Base-by-base conservation (phyloP, 2,797 vertebrate species). In the Sebastes nivosus region DNA sequence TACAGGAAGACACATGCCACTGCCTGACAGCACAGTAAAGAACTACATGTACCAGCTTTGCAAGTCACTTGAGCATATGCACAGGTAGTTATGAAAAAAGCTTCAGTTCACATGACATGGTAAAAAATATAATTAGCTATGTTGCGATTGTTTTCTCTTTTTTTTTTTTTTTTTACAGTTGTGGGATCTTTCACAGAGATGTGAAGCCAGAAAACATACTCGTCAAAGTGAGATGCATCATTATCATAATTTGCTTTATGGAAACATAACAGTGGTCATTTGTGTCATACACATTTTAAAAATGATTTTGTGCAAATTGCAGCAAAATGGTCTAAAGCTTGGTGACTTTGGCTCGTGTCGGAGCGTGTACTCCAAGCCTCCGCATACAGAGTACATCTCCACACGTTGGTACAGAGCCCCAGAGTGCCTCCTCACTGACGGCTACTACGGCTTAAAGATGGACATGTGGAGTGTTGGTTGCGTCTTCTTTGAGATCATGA, bases 141-240 rank as follows among this genome's bases (percentile, higher is more conserved):
- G 8, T 25, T 65, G 20, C 20, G 8, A 52, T n/a, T 11, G 29
- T 77, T 24, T 58, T 14, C 32, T 4, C 20, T 8, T 22, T 7
- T 5, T 8, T 1, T 7, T 5, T 6, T 20, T 32, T 22, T 29
- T 22, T 79, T 75, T 84, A 78, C 86, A 97, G 97, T 83, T 97
- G 96, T 88, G 96, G 96, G 71, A 95, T 98, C 89, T 98, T 98
- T 94, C 97, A 98, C 81, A 95, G 97, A 94, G 96, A 97, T 59
- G 96, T 97, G 70, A 98, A 98, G 91, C 96, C 96, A 77, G 97
- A 98, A 94, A 99, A 97, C 72, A 97, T 97, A 87, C 90, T 97
- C 72, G 96, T 98, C 88, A 98, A 96, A 94, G 97, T 97, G 92
- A 95, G 95, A 83, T 27, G 12, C 54, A 24, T 10, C 30, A 13